Conservation (phyloP, 2,797 vertebrate genomes). For the Chelon auratus region DNA sequence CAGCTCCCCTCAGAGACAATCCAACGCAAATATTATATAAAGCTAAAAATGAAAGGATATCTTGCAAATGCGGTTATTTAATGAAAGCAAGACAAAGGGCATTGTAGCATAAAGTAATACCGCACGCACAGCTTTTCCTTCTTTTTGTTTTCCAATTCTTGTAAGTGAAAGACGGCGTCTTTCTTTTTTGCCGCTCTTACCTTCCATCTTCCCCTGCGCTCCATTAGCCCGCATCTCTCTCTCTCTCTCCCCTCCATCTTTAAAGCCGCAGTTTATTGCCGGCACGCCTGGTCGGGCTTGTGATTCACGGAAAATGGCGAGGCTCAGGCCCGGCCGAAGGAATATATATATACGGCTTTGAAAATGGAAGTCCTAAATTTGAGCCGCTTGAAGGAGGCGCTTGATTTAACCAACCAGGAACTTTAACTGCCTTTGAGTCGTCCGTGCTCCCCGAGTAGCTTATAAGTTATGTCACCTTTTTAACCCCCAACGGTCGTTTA, state of each 20-base stretch:
- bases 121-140: background rate
- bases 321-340: slow-evolving; percentile 28
- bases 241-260: slow-evolving; percentile 39
- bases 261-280: slow-evolving; percentile 60
- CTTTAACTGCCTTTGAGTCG: slow-evolving; percentile 31
- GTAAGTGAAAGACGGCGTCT: background rate
- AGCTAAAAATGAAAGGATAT: too few relatives aligned
- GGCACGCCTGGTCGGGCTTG: slow-evolving; percentile 40
- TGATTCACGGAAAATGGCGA: slow-evolving; percentile 62
- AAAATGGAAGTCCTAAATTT: slow-evolving; percentile 47
- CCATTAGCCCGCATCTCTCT: slow-evolving; percentile 55
- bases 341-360: slow-evolving; percentile 59
- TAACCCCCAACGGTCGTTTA: background rate
- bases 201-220: slow-evolving; percentile 27
- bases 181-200: slow-evolving; percentile 25
- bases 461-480: slow-evolving; percentile 3
- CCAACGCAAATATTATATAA: too few relatives aligned
- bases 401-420: slow-evolving; percentile 50
- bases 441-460: slow-evolving; percentile 4
- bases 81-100: background rate
- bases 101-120: background rate
- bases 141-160: slow-evolving; percentile 27
- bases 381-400: slow-evolving; percentile 19
- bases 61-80: background rate
- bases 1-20: too few relatives aligned